phyloP scores from a whole-genome alignment of 2,797 vertebrate species.

The Enteromius trimaculatus region DNA sequence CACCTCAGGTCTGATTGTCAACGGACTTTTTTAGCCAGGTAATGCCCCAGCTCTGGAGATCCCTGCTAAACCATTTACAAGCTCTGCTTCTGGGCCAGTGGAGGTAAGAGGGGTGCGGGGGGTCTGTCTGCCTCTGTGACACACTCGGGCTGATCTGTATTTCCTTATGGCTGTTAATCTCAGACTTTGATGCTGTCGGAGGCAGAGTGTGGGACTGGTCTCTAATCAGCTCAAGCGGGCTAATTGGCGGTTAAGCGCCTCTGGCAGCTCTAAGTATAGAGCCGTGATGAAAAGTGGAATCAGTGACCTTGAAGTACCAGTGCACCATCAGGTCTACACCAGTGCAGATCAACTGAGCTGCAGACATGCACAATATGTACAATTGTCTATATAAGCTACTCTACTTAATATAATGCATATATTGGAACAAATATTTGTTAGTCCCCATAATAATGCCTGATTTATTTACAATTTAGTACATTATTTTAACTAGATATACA shows the following conservation, averaged over 20 bases:
- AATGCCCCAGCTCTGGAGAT: background rate
- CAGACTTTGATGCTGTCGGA: constrained; percentile 65
- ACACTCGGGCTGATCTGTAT: constrained; percentile 45
- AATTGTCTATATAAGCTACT: background rate
- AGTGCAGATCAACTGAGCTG: background rate
- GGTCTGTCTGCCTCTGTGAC: constrained; percentile 23
- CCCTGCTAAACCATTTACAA: constrained; percentile 22
- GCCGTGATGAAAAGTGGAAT: constrained; percentile 30
- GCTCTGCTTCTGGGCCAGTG: constrained; percentile 24
- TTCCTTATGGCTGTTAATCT: constrained; percentile 66
- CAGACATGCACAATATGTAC: background rate
- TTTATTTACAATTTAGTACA: background rate
- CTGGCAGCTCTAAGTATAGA: constrained; percentile 60
- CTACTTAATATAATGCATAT: background rate
- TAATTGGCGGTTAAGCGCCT: constrained; percentile 65
- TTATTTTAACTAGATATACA: background rate
- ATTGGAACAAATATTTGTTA: background rate
- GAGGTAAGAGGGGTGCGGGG: background rate
- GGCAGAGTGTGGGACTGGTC: constrained; percentile 65
- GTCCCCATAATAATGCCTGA: background rate
- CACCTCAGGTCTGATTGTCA: constrained; percentile 8
- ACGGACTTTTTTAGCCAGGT: constrained; percentile 17
- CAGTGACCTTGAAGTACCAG: constrained; percentile 44
- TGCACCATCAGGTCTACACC: constrained; percentile 15
- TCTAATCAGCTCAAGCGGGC: constrained; percentile 71